Conservation (phyloP, 1,140 invertebrate genomes). For the Brachionus rotundiformis region DNA sequence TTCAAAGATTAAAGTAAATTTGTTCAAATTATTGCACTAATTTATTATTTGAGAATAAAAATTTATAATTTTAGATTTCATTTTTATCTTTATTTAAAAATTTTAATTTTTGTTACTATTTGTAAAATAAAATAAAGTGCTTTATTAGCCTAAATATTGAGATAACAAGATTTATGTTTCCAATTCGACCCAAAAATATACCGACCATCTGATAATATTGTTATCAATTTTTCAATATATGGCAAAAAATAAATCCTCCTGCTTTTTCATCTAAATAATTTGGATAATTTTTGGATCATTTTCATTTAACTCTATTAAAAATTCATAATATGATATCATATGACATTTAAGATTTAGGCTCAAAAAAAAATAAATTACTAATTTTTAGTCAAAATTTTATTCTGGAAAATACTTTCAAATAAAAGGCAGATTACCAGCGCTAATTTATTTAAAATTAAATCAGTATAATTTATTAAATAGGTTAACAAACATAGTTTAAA, state of each 20-base stretch:
- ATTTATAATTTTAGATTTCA: constrained; percentile 12
- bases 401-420: too few relatives aligned
- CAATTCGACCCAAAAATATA: background rate
- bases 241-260: background rate
- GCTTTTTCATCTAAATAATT: background rate
- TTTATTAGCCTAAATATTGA: background rate
- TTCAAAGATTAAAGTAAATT: too few relatives aligned
- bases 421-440: background rate
- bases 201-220: background rate
- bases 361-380: background rate
- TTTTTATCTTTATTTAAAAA: background rate
- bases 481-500: background rate
- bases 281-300: background rate
- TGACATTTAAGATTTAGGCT: background rate
- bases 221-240: background rate
- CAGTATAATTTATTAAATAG: background rate
- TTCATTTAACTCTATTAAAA: background rate
- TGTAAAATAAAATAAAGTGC: background rate
- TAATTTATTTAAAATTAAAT: background rate
- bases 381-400: too few relatives aligned
- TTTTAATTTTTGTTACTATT: background rate
- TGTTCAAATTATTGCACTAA: background rate
- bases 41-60: background rate
- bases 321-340: constrained; percentile 1
- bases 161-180: background rate